phyloP scores from a whole-genome alignment of 30 jellyfish, hydroid and myxozoan genomes.

The Turritopsis rubra region DNA sequence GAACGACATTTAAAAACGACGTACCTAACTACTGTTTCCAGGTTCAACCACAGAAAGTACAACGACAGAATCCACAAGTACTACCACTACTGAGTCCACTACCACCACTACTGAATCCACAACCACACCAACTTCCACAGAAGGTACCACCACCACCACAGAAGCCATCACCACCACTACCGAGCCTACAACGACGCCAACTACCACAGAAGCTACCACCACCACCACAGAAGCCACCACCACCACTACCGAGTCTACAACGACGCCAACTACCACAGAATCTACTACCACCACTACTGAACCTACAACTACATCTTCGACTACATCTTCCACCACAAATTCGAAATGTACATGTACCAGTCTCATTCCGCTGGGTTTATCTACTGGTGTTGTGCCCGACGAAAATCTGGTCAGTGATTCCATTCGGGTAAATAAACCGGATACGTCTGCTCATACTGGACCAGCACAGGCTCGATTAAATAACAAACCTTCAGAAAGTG shows the following conservation, averaged over 20 bases:
- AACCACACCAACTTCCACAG: background rate
- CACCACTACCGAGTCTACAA: conserved; percentile 9
- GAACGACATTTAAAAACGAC: too few species aligned
- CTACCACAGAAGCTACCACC: conserved; percentile 1
- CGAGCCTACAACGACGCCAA: conserved; percentile 17
- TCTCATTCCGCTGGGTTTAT: conserved; percentile 23
- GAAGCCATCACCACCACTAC: background rate
- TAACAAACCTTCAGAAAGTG: conserved; percentile 12
- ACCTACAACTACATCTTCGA: background rate
- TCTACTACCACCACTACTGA: background rate
- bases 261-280: conserved; percentile 10
- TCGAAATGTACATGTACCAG: conserved; percentile 19
- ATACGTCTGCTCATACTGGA: conserved; percentile 7
- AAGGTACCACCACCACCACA: conserved; percentile 20
- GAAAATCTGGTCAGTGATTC: conserved; percentile 6
- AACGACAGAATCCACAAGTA: background rate
- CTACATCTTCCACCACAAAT: background rate
- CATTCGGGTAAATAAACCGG: conserved; percentile 6
- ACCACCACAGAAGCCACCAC: background rate
- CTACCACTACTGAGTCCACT: background rate
- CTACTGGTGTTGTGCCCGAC: conserved; percentile 23
- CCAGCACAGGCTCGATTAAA: conserved; percentile 30
- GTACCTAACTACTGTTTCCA: too few species aligned
- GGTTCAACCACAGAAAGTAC: background rate
- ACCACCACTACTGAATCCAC: background rate